Percentiles rank a stretch among this genome's conserved stretches.
Conservation (phyloP, 2,797 vertebrate genomes). For the Sphaeramia orbicularis region DNA sequence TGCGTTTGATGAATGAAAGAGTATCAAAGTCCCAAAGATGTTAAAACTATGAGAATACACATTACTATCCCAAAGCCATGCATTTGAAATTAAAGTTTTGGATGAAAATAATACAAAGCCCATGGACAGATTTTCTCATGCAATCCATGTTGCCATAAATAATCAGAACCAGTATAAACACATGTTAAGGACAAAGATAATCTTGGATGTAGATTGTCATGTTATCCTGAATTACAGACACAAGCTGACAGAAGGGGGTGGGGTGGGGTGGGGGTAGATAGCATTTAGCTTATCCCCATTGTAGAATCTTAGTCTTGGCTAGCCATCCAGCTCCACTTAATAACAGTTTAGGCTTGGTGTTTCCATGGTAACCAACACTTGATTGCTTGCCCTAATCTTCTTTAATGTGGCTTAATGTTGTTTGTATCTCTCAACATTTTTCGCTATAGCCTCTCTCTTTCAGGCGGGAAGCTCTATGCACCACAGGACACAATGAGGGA, state of each 20-base stretch:
- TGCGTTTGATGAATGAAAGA: too few species aligned
- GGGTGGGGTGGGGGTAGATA: conserved; percentile 43
- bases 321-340: conserved; percentile 72
- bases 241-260: conserved; percentile 40
- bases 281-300: conserved; percentile 74
- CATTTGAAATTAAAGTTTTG: background rate
- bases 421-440: conserved; percentile 64
- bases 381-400: conserved; percentile 85
- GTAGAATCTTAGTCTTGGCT: conserved; percentile 71
- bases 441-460: conserved; percentile 14
- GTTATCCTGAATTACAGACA: conserved; percentile 74
- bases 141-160: conserved; percentile 60
- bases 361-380: conserved; percentile 80
- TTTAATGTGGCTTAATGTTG: conserved; percentile 83
- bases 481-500: conserved; percentile 19
- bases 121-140: background rate
- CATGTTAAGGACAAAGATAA: conserved; percentile 75
- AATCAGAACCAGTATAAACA: conserved; percentile 70
- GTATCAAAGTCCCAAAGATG: too few species aligned
- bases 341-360: conserved; percentile 80
- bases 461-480: conserved; percentile 15
- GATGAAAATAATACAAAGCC: conserved; percentile 8
- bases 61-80: background rate
- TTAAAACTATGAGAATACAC: too few species aligned
- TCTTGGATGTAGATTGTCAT: conserved; percentile 70